Base-by-base conservation (phyloP, 2,797 vertebrate species). In the Halcyon smyrnensis region DNA sequence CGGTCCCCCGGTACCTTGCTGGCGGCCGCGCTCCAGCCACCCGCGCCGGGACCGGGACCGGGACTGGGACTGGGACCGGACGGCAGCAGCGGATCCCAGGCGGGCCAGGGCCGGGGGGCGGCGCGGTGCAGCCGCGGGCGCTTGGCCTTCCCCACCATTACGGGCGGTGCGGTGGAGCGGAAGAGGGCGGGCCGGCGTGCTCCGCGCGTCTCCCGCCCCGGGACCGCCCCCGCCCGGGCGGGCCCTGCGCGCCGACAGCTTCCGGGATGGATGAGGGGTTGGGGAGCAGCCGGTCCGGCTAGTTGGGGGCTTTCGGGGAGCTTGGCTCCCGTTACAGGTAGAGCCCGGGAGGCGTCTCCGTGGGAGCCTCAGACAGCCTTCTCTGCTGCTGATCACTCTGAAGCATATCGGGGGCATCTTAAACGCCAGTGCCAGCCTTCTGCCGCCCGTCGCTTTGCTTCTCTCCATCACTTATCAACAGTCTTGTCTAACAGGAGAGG, bases 301-400 rank as follows among this genome's bases (percentile, higher is more conserved):
- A 7, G 11, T 3, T 8, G 10, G 23, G 17, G 30, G 23, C 3
- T 32, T 8, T 16, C 9, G 7, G 15, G 74, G 36, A 0, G 27
- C 19, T 41, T 16, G 11, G 17, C 17, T 45, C 18, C 19, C 27
- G 59, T 7, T 36, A 41, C 17, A 12, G 37, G 12, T 4, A 0
- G 2, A 1, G 30, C 16, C 15, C 7, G 1, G 25, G 32, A 25
- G 32, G 20, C 11, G 6, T 11, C 36, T 13, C 12, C 2, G 21
- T 6, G 20, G 5, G 34, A 27, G 41, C 21, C 6, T 5, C 27
- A 1, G 53, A 6, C 21, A 1, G 3, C 15, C 8, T 7, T 2
- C 30, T 14, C 4, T 1, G 9, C 8, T 5, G 36, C n/a, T 39
- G 54, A 39, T 62, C 8, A 15, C 32, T 56, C 60, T 50, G 73